Evolutionary conservation across 2,797 vertebrate genomes (phyloP).

Genomic region (Streptopelia turtur): DNA sequence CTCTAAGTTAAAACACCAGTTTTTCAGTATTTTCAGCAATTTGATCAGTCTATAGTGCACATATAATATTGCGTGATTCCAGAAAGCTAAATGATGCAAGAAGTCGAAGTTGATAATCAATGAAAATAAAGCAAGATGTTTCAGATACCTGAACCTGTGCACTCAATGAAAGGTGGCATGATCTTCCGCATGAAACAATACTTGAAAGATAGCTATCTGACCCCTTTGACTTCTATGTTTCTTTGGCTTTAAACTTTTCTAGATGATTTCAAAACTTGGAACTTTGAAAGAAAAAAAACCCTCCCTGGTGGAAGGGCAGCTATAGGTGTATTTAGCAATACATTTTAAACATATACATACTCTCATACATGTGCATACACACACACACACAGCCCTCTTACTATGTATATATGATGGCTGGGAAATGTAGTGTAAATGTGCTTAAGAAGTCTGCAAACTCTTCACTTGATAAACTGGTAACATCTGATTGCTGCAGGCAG

Average conservation of each 20-base stretch:
- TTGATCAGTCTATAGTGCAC: neutral
- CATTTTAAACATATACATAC: neutral
- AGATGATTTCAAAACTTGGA: neutral
- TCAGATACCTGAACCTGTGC: neutral
- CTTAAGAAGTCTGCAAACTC: neutral
- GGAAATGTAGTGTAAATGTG: neutral
- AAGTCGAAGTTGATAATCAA: neutral
- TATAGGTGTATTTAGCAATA: neutral
- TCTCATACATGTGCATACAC: rapidly evolving
- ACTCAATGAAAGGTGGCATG: neutral
- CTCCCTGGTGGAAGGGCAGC: neutral
- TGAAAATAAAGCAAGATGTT: slow-evolving; percentile 8
- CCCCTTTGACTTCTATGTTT: neutral
- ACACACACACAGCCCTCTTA: rapidly evolving
- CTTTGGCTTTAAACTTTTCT: neutral
- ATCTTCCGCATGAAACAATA: neutral
- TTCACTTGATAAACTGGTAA: neutral
- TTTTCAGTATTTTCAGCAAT: neutral
- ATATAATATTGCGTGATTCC: neutral
- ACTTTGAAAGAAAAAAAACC: neutral
- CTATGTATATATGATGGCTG: neutral
- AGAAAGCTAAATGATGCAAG: slow-evolving; percentile 24
- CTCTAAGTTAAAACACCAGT: too few species aligned
- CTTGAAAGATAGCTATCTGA: neutral
- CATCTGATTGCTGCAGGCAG: neutral